These are phyloP conservation scores for Anabas testudineus DNA, from an alignment of 2,797 vertebrate species.

Conservation along the genomic window DNA sequence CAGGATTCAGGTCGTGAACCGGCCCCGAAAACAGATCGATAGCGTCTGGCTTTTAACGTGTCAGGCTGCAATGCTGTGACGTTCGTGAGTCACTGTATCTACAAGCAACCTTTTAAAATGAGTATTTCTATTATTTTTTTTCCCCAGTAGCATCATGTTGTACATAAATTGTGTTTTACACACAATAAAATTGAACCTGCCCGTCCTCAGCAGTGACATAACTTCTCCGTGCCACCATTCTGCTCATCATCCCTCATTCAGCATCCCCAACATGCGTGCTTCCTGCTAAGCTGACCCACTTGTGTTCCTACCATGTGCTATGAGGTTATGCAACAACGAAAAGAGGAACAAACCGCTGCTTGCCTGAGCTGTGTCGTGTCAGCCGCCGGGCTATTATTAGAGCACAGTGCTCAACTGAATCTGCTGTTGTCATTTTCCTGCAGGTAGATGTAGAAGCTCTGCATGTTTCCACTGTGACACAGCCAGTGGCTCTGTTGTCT, in stretches of 20 bases:
- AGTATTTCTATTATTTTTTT: no score
- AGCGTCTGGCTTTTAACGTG: no score
- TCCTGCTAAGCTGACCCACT: constrained; percentile 64
- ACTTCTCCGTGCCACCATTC: constrained; percentile 12
- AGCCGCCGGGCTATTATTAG: constrained; percentile 61
- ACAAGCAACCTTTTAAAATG: no score
- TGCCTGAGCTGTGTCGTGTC: constrained; percentile 30
- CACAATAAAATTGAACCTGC: background rate
- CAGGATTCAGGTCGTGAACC: background rate
- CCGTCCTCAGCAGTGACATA: constrained; percentile 14
- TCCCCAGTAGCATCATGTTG: no score
- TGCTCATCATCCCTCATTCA: constrained; percentile 13
- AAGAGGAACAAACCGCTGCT: constrained; percentile 41
- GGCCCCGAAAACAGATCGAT: no score
- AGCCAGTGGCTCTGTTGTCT: background rate
- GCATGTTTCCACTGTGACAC: background rate
- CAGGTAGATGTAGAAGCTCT: constrained; percentile 4
- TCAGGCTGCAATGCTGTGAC: no score
- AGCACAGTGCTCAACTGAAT: constrained; percentile 10
- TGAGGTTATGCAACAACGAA: constrained; percentile 67
- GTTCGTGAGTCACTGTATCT: no score
- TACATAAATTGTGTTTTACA: no score
- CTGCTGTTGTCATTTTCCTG: constrained; percentile 11
- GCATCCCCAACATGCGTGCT: constrained; percentile 3
- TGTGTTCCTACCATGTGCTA: constrained; percentile 57